Evolutionary conservation across 2,113 vertebrate species (phyloP).

Genomic region (Poecile atricapillus): DNA sequence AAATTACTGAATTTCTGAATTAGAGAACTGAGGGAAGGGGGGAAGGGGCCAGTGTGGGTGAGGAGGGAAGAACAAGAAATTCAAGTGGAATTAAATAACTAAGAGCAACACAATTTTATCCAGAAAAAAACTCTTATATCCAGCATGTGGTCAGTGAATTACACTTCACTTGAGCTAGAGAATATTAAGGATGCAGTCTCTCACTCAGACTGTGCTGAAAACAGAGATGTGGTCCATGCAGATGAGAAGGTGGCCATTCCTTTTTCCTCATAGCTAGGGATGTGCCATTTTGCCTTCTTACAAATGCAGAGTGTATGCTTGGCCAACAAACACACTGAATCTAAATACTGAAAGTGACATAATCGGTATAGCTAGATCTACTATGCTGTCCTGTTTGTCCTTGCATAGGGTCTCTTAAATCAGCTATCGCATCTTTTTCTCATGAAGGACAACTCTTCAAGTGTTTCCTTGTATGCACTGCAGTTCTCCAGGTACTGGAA

Average conservation of each 20-base stretch:
- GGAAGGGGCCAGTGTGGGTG: accelerated
- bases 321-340: background rate
- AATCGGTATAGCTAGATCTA: background rate
- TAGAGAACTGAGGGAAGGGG: background rate
- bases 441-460: background rate
- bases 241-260: background rate
- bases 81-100: background rate
- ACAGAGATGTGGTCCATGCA: background rate
- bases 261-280: background rate
- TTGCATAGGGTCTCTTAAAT: background rate
- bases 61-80: background rate
- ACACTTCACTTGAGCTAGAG: accelerated
- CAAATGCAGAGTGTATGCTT: background rate
- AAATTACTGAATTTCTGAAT: background rate
- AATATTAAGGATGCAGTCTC: background rate
- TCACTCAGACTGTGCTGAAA: background rate
- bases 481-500: background rate
- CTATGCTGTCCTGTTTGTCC: background rate
- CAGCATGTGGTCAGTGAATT: background rate
- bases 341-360: background rate
- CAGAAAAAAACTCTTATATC: background rate
- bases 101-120: background rate
- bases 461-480: background rate
- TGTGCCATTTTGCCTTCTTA: background rate
- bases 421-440: background rate